These are phyloP conservation scores for Dichetophora obliterata DNA, from an alignment of 2,888 invertebrate species.

Conservation along the genomic window DNA sequence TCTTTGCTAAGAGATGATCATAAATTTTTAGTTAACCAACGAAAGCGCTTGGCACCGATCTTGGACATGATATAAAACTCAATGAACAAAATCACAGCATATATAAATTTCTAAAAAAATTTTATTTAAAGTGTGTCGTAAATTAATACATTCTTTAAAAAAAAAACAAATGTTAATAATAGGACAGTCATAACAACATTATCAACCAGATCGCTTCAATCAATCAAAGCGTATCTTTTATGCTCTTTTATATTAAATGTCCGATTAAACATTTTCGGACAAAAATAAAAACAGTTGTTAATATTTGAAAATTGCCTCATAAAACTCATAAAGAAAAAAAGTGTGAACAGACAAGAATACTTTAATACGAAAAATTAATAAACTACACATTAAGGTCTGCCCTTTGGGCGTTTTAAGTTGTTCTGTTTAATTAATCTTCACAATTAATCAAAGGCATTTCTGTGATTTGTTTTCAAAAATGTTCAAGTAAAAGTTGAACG, in stretches of 20 bases:
- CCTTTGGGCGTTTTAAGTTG: neutral
- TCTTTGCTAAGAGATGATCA: too few species aligned
- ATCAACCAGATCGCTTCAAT: neutral
- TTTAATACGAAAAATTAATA: neutral
- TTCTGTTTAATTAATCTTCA: neutral
- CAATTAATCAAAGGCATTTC: conserved; percentile 11
- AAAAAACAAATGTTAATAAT: too few species aligned
- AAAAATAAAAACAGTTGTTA: neutral
- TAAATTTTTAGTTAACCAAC: too few species aligned
- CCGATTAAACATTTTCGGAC: neutral
- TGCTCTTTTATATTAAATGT: neutral
- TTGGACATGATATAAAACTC: too few species aligned
- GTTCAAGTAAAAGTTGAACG: neutral
- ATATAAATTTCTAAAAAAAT: too few species aligned
- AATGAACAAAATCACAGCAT: too few species aligned
- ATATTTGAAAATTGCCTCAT: neutral
- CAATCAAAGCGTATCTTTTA: neutral
- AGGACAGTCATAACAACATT: too few species aligned
- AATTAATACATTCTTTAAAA: too few species aligned
- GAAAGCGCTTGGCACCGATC: too few species aligned
- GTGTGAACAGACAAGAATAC: neutral
- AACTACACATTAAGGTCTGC: neutral
- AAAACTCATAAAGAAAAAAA: neutral
- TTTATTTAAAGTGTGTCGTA: too few species aligned
- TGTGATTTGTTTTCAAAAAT: neutral